Evolutionary conservation across 1,140 invertebrate genomes (phyloP).

Genomic region (Prorops nasuta): DNA sequence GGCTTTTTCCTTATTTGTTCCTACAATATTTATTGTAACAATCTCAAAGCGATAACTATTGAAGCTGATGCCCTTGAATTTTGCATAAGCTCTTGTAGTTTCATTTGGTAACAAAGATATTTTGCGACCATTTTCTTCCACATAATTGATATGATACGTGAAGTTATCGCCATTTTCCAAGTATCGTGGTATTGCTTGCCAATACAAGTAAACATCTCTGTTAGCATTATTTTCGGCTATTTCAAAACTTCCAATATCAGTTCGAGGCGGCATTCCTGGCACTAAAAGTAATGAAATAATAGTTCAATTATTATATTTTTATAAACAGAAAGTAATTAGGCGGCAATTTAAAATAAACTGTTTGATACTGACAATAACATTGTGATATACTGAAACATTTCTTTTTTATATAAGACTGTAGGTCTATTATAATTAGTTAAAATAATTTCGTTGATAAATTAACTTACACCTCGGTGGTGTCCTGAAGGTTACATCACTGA

Average conservation of each 20-base stretch:
- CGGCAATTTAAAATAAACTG: too few relatives aligned
- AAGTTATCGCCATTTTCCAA: slow-evolving; percentile 63
- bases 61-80: slow-evolving; percentile 54
- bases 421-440: too few relatives aligned
- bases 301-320: neutral
- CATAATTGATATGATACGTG: slow-evolving; percentile 44
- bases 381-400: too few relatives aligned
- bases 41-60: slow-evolving; percentile 57
- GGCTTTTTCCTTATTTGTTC: slow-evolving; percentile 58
- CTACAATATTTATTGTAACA: slow-evolving; percentile 60
- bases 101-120: slow-evolving; percentile 43
- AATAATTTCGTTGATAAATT: slow-evolving; percentile 1
- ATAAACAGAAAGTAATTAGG: too few relatives aligned
- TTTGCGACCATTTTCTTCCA: slow-evolving; percentile 45
- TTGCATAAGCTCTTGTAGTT: slow-evolving; percentile 56
- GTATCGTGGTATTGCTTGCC: slow-evolving; percentile 65
- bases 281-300: slow-evolving; percentile 30
- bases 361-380: too few relatives aligned
- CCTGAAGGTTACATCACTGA: slow-evolving; percentile 58
- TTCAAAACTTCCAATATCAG: slow-evolving; percentile 67
- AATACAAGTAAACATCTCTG: slow-evolving; percentile 66
- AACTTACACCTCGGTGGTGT: slow-evolving; percentile 61
- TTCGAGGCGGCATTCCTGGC: slow-evolving; percentile 63
- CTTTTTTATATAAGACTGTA: too few relatives aligned
- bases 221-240: slow-evolving; percentile 52